A percentile compares a stretch with the other conserved stretches of the same genome.
Evolutionary conservation across 2,113 vertebrate species (phyloP).

Genomic region (Cairina moschata): DNA sequence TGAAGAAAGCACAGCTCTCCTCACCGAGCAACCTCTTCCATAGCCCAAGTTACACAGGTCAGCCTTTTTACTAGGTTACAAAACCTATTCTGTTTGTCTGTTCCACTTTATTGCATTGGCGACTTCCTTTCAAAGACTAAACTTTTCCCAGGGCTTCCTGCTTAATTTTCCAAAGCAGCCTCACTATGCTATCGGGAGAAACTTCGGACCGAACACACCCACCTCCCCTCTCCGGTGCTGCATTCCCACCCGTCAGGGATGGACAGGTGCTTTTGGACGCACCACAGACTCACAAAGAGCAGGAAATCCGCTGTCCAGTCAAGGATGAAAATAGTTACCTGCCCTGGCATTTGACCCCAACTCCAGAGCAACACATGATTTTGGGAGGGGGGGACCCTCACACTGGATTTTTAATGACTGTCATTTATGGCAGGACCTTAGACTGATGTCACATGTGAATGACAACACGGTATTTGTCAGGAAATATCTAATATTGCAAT

Average conservation of each 20-base stretch:
- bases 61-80: neutral
- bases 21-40: neutral
- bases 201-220: neutral
- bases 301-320: neutral
- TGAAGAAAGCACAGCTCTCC: neutral
- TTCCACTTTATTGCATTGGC: neutral
- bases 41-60: neutral
- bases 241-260: neutral
- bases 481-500: neutral
- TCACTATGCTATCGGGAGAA: neutral
- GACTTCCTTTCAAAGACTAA: slow-evolving; percentile 5
- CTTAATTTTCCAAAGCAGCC: slow-evolving; percentile 28
- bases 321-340: neutral
- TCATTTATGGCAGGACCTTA: neutral
- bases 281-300: neutral
- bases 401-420: neutral
- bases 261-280: neutral
- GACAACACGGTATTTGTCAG: neutral
- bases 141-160: neutral
- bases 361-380: neutral
- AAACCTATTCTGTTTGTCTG: neutral
- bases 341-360: neutral
- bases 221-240: neutral
- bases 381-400: neutral
- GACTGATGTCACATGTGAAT: neutral